Percentiles rank a stretch among this genome's conserved stretches.
Conservation (phyloP, 2,113 vertebrate species). For the Galeopterus variegatus region DNA sequence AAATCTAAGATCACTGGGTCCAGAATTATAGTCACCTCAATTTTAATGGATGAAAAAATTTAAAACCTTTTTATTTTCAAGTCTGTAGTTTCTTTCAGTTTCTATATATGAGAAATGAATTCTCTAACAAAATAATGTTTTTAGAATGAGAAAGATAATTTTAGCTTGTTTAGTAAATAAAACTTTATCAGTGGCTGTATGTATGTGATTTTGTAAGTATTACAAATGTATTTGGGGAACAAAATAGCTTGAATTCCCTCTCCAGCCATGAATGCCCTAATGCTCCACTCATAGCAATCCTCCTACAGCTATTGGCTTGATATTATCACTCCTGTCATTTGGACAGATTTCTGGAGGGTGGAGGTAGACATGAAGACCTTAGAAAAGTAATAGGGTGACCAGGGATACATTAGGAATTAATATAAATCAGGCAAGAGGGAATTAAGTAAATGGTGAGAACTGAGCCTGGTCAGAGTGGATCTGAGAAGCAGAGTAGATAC, state of each 20-base stretch:
- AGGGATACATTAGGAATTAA: slow-evolving; percentile 47
- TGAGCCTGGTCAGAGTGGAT: background rate
- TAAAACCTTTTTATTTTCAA: slow-evolving; percentile 24
- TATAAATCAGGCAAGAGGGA: slow-evolving; percentile 48
- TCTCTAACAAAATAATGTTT: background rate
- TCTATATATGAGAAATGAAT: background rate
- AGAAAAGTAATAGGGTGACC: background rate
- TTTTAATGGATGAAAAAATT: background rate
- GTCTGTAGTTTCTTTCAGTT: background rate
- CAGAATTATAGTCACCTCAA: background rate
- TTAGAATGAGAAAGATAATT: background rate
- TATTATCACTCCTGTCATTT: background rate
- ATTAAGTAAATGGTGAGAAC: background rate
- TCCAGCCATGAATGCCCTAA: background rate
- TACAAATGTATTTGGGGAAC: background rate
- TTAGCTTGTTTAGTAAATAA: background rate
- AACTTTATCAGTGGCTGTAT: background rate
- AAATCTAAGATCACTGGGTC: background rate
- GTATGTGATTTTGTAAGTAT: slow-evolving; percentile 23
- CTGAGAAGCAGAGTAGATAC: slow-evolving; percentile 13
- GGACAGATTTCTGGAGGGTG: slow-evolving; percentile 9
- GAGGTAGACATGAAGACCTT: slow-evolving; percentile 16
- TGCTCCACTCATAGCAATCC: background rate
- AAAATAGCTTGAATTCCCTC: background rate
- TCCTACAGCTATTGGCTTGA: background rate